These are phyloP conservation scores for Monoplex corrugatus DNA, from an alignment of 2,888 invertebrate species.

Conservation along the genomic window DNA sequence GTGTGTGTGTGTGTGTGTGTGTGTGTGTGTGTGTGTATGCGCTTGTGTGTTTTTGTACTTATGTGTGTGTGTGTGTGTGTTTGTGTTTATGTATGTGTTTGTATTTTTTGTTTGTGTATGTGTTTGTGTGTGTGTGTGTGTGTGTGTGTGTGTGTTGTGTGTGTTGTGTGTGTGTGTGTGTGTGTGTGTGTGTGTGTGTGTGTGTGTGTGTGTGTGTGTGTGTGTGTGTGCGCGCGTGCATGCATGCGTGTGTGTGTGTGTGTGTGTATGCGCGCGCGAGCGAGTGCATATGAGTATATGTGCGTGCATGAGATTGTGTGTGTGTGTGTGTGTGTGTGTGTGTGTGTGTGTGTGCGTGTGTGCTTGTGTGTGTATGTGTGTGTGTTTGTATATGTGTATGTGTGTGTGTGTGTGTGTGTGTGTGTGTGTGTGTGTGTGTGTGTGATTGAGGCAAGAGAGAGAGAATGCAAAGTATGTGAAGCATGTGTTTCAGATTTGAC, in stretches of 20 bases:
- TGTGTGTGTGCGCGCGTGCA: not conserved
- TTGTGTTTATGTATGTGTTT: not conserved
- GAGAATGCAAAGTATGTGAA: too few species aligned
- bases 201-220: not conserved
- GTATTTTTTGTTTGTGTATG: conserved; percentile 10
- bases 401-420: not conserved
- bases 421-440: not conserved
- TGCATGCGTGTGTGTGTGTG: not conserved
- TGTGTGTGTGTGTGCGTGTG: not conserved
- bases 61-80: not conserved
- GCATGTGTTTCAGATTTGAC: too few species aligned
- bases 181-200: not conserved
- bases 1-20: not conserved
- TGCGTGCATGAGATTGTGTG: not conserved
- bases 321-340: not conserved
- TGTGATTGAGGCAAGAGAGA: not conserved
- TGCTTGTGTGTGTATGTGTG: not conserved
- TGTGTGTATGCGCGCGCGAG: not conserved
- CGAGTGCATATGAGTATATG: not conserved
- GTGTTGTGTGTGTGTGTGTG: not conserved
- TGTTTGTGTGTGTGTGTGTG: conserved; percentile 80
- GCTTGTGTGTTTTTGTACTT: not conserved
- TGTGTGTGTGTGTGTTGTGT: conserved; percentile 15
- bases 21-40: not conserved
- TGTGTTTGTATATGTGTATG: not conserved